Evolutionary conservation across 2,888 invertebrate species (phyloP).

Genomic region (Synergus japonicus): DNA sequence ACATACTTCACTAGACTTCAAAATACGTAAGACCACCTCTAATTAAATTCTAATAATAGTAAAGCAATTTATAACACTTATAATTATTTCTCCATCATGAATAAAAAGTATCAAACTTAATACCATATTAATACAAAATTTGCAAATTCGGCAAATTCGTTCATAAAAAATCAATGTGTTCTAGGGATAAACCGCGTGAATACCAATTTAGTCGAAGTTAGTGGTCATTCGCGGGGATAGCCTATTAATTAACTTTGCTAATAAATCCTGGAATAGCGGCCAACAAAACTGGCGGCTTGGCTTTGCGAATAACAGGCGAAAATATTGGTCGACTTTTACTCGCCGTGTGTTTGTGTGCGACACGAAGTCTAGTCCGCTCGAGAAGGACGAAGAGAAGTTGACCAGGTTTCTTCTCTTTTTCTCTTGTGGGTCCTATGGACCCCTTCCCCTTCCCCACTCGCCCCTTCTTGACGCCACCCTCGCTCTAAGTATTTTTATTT

Average conservation of each 20-base stretch:
- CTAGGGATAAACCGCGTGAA: conserved; percentile 43
- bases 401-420: conserved; percentile 58
- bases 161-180: conserved; percentile 41
- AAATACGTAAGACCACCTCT: too few relatives aligned
- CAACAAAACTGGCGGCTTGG: conserved; percentile 44
- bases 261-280: conserved; percentile 65
- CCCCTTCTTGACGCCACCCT: conserved; percentile 43
- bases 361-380: conserved; percentile 47
- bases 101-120: conserved; percentile 25
- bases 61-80: background rate
- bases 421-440: conserved; percentile 23
- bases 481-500: conserved; percentile 68
- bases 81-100: conserved; percentile 5
- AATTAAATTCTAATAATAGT: background rate
- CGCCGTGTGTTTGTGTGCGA: conserved; percentile 41
- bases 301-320: conserved; percentile 45
- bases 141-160: conserved; percentile 33
- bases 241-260: conserved; percentile 73
- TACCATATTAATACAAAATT: conserved; percentile 42
- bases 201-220: conserved; percentile 64
- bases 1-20: too few relatives aligned
- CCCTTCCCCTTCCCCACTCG: conserved; percentile 39
- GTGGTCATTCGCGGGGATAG: conserved; percentile 51
- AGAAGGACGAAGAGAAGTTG: conserved; percentile 63
- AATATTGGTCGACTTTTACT: conserved; percentile 58